Evolutionary conservation across 2,113 vertebrate species (phyloP).

Genomic region (Anas platyrhynchos): DNA sequence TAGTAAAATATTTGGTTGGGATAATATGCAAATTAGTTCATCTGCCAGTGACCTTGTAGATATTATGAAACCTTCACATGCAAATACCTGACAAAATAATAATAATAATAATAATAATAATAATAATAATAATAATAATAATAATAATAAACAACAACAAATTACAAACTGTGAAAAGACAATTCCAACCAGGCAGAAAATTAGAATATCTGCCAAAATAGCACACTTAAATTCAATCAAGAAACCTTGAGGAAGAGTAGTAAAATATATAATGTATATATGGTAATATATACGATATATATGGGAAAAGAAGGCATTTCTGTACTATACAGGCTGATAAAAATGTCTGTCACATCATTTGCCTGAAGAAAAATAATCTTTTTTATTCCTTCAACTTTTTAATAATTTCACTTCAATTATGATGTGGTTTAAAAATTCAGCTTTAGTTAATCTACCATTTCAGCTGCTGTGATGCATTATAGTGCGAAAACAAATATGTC

Average conservation of each 20-base stretch:
- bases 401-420: not conserved
- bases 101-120: no score
- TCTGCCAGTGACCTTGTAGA: not conserved
- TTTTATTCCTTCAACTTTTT: not conserved
- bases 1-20: not conserved
- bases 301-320: not conserved
- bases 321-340: not conserved
- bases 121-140: no score
- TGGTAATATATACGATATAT: no score
- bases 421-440: not conserved
- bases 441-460: not conserved
- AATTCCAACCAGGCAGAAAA: not conserved
- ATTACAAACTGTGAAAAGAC: fast-evolving
- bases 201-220: not conserved
- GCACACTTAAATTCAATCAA: not conserved
- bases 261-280: not conserved
- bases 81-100: not conserved
- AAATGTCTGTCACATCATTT: not conserved
- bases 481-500: not conserved
- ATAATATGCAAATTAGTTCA: not conserved
- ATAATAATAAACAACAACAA: not conserved
- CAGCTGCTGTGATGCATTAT: not conserved
- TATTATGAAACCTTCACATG: not conserved
- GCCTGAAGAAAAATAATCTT: not conserved
- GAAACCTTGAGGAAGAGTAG: not conserved